Base-by-base conservation (phyloP, 2,797 vertebrate species). In the Sardinella longiceps region DNA sequence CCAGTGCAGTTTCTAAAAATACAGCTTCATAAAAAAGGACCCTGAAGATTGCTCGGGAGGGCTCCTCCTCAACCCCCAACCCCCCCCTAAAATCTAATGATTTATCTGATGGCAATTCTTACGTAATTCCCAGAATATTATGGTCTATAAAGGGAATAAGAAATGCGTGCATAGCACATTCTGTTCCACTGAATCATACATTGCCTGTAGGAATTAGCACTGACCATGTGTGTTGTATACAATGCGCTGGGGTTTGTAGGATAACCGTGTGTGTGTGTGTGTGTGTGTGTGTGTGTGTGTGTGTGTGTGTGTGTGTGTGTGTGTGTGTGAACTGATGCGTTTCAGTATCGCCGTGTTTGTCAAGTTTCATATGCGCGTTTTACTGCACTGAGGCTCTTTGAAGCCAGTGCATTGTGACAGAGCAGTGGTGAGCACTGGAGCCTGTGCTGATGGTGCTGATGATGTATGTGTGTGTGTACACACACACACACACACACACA, bases 161-260 rank as follows among this genome's bases (percentile, higher is more conserved):
- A 43, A 83, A 83, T 82, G 53, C 43, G 33, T 82, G 51, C 37
- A 83, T 46, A 48, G 56, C 37, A 56, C 39, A 83, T 30, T 46
- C 82, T 83, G 70, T 77, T 43, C 70, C 37, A 77, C 70, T 77
- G 70, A 77, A 77, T 77, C 70, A 77, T 77, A 20, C 70, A 77
- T 77, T 43, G 70, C 70, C 70, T 77, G 37, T 39, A 77, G 70
- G 70, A 77, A 39, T 77, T 77, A 43, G 33, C 70, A 77, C 37
- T 37, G 70, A 33, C 70, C 70, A 77, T 77, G 70, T 43, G 28
- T 43, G 70, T 77, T 77, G 70, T 77, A 33, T 43, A 43, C 70
- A 77, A 9, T 77, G 15, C 15, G 7, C 18, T 77, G 18, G 37
- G 37, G 14, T 74, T 30, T 33, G 39, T 46, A 63, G 14, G 23